Evolutionary conservation across 2,797 vertebrate species (phyloP).

Genomic region (Enteromius fasciolatus): DNA sequence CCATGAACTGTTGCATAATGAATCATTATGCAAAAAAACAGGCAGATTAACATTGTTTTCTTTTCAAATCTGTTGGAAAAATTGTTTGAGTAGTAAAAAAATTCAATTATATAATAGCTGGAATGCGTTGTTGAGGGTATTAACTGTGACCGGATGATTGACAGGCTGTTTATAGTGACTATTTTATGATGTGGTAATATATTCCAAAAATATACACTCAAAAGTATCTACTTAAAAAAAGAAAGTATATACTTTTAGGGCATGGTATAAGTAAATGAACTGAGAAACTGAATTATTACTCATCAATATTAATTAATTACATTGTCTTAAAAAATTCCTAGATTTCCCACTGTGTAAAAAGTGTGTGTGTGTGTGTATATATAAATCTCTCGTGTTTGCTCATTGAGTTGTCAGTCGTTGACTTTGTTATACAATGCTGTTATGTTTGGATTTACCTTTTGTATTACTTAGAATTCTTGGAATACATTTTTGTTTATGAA

Average conservation of each 20-base stretch:
- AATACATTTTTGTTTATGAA: not conserved
- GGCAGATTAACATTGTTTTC: not conserved
- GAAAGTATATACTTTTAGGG: not conserved
- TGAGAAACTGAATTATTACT: not conserved
- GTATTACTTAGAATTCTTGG: not conserved
- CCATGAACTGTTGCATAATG: not conserved
- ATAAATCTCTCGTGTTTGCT: not conserved
- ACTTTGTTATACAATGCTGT: not conserved
- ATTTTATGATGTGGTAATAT: not conserved
- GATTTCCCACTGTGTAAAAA: not conserved
- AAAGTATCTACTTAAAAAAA: not conserved
- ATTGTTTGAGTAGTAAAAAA: not conserved
- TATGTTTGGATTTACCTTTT: slow-evolving; percentile 1
- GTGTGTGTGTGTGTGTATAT: not conserved
- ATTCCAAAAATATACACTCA: not conserved
- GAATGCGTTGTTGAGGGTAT: not conserved
- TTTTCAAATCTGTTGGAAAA: not conserved
- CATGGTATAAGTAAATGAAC: not conserved
- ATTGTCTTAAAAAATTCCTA: not conserved
- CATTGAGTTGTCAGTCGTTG: not conserved
- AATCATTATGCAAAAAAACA: not conserved
- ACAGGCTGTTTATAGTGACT: not conserved
- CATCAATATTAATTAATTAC: not conserved
- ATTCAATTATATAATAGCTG: not conserved
- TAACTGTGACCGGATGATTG: not conserved